Evolutionary conservation across 2,113 vertebrate genomes (phyloP).

Genomic region (Montifringilla adamsi): DNA sequence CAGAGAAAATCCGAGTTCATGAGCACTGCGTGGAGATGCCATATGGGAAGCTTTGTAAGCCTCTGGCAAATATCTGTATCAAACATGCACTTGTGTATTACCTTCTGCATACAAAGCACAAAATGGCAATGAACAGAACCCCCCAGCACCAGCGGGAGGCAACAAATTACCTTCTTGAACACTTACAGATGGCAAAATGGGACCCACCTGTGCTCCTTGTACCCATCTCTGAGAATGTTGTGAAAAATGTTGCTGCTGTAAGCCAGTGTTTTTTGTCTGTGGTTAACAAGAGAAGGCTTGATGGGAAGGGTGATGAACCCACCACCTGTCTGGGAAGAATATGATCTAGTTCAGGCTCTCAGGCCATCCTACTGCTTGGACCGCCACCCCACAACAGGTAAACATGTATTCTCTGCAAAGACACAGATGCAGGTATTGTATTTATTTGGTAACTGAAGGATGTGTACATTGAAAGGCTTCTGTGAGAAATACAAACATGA

Average conservation of each 20-base stretch:
- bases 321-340: background rate
- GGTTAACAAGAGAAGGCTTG: background rate
- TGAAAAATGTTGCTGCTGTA: background rate
- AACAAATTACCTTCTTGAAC: background rate
- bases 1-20: background rate
- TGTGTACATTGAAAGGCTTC: background rate
- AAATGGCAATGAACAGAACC: background rate
- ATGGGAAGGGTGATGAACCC: background rate
- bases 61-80: slow-evolving; percentile 52
- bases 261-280: background rate
- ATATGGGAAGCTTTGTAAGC: slow-evolving; percentile 56
- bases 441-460: background rate
- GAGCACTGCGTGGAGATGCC: background rate
- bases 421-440: background rate
- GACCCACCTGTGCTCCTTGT: background rate
- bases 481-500: background rate
- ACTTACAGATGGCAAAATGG: slow-evolving; percentile 37
- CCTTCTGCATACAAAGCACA: slow-evolving; percentile 24
- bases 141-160: background rate
- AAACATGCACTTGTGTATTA: background rate
- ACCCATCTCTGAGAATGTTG: background rate
- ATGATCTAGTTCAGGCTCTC: background rate
- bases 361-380: background rate
- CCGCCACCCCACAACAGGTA: background rate
- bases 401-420: background rate